Percentiles rank a stretch among this genome's conserved stretches.
Evolutionary conservation across 2,797 vertebrate species (phyloP).

Genomic region (Sebastes nivosus): DNA sequence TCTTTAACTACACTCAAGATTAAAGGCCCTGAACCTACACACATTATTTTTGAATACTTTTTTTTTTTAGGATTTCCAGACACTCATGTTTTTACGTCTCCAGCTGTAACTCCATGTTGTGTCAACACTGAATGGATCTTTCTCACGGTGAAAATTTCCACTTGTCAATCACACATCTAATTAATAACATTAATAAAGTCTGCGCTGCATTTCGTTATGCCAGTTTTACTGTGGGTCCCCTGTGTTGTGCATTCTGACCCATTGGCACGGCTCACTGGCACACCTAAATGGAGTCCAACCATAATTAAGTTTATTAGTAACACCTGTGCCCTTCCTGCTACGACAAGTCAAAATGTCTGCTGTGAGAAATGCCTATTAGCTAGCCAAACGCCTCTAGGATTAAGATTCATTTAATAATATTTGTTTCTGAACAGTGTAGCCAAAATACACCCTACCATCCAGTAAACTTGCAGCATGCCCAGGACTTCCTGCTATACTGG

Average conservation of each 20-base stretch:
- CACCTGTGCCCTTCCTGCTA: constrained; percentile 47
- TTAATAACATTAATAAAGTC: neutral
- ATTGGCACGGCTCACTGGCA: neutral
- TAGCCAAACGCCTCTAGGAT: neutral
- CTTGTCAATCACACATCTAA: neutral
- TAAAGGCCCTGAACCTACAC: neutral
- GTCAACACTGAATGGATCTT: neutral
- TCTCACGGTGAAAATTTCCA: neutral
- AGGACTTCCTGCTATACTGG: neutral
- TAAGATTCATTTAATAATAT: neutral
- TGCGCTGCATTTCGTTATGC: neutral
- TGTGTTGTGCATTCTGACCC: neutral
- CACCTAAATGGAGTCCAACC: constrained; percentile 10
- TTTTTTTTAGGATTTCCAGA: neutral
- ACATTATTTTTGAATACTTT: too few relatives aligned
- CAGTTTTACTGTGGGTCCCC: neutral
- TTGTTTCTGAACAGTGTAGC: neutral
- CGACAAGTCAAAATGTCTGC: constrained; percentile 26
- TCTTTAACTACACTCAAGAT: constrained; percentile 1
- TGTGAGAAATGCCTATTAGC: neutral
- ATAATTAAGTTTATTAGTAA: constrained; percentile 22
- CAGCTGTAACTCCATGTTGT: neutral
- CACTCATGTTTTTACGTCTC: constrained; percentile 1
- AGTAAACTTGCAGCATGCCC: neutral
- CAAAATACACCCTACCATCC: neutral